Conservation (phyloP, 1,140 invertebrate genomes). For the Pollicipes pollicipes region DNA sequence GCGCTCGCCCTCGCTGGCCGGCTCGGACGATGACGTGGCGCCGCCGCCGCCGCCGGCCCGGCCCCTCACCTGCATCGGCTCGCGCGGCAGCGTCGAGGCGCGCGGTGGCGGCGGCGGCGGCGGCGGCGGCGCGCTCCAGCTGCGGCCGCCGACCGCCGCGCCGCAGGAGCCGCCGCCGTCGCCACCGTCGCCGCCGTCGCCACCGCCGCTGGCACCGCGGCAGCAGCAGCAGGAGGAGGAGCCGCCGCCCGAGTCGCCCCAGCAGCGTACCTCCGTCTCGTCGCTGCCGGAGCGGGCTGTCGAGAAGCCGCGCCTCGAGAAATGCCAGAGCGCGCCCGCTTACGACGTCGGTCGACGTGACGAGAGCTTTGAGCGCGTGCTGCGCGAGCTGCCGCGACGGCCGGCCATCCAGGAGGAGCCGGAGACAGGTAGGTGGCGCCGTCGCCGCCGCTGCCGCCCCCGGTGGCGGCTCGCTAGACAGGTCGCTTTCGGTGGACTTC, state of each 20-base stretch:
- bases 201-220: no score
- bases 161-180: no score
- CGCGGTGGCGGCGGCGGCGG: background rate
- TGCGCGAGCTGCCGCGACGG: background rate
- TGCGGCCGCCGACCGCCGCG: no score
- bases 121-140: no score
- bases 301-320: constrained; percentile 34
- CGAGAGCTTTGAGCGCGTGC: background rate
- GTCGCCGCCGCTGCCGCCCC: no score
- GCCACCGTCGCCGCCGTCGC: no score
- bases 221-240: background rate
- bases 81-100: constrained; percentile 19
- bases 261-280: background rate
- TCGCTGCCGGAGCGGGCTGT: constrained; percentile 6
- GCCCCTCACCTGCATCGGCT: constrained; percentile 12
- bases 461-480: no score
- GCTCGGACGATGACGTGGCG: no score
- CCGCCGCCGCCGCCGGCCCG: constrained; percentile 7
- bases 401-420: background rate
- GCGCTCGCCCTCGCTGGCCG: no score
- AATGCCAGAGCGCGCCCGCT: constrained; percentile 53
- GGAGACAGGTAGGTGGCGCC: background rate
- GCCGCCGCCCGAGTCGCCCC: no score
- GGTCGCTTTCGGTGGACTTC: no score
- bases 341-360: constrained; percentile 33